Evolutionary conservation across 2,113 vertebrate species (phyloP), one percentile per base, ranked within the genome.

Genomic region (Poecilia latipinna): DNA sequence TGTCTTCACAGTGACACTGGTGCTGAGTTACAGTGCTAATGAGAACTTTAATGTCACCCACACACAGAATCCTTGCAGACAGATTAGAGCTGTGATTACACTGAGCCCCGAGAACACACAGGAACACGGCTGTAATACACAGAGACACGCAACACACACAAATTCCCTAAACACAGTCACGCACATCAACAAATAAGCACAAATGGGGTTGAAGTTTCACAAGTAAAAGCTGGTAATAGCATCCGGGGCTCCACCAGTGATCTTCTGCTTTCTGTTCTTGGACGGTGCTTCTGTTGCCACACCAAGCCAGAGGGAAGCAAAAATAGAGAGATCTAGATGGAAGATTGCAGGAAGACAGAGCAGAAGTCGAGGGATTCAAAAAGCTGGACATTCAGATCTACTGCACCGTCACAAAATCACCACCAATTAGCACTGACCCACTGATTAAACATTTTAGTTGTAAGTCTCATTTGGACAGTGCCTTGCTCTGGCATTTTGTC

Each of bases 1-100:
- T 89, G 88, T 87, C 88, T 91, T 92, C 91, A 79, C 87, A 88
- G 84, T 86, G 83, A 91, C 90, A 86, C 73, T 88, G 87, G 87
- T 90, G 87, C 89, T 87, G 90, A 92, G 88, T 89, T 93, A 80
- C 88, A 82, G 86, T 85, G 92, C 88, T 91, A 93, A 93, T 93
- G 90, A 93, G 88, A 92, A 89, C 91, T 92, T 90, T 86, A 92
- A 90, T 92, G 88, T 93, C 90, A 93, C 87, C 88, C 89, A 91
- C 89, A 91, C 87, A 90, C 77, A 88, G 88, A 89, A 77, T 90
- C 85, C 80, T 70, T 77, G 85, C 89, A 83, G 78, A 90, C 75
- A 90, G 85, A 92, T 91, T 90, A 90, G 91, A 91, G 71, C 79
- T 68, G 89, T 80, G 88, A 92, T 91, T 88, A 90, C 89, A 85